Percentiles rank a stretch among this genome's conserved stretches.
phyloP scores from a whole-genome alignment of 2,113 vertebrate genomes.

The Alethe castanea region DNA sequence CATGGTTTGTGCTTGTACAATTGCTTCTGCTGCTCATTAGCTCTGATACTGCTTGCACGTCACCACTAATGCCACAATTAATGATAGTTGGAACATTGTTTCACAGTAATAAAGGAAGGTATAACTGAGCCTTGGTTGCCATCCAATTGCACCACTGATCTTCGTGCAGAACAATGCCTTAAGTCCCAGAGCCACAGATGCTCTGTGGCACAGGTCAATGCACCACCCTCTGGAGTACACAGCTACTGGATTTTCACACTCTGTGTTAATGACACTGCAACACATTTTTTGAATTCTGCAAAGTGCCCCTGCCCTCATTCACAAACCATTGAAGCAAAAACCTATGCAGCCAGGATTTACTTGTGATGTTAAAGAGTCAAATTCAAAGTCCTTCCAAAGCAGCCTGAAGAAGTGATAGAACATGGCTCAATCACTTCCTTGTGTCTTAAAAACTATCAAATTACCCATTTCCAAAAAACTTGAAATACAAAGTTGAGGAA shows the following conservation, averaged over 20 bases:
- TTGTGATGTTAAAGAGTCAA: not conserved
- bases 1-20: not conserved
- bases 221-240: not conserved
- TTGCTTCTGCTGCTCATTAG: not conserved
- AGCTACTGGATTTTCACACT: not conserved
- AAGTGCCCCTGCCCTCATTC: not conserved
- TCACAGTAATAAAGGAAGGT: not conserved
- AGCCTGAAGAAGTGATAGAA: not conserved
- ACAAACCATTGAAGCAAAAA: not conserved
- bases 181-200: not conserved
- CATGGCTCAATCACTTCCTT: not conserved
- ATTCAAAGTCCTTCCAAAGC: not conserved
- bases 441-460: not conserved
- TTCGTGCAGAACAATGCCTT: not conserved
- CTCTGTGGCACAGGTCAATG: not conserved
- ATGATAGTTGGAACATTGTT: not conserved
- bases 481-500: not conserved
- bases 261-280: not conserved
- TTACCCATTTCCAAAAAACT: not conserved
- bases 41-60: not conserved
- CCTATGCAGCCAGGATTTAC: not conserved
- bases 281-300: not conserved
- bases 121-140: not conserved
- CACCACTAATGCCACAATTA: not conserved
- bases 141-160: fast-evolving